Evolutionary conservation across 2,888 invertebrate species (phyloP).

Genomic region (Cremastinae sp.): DNA sequence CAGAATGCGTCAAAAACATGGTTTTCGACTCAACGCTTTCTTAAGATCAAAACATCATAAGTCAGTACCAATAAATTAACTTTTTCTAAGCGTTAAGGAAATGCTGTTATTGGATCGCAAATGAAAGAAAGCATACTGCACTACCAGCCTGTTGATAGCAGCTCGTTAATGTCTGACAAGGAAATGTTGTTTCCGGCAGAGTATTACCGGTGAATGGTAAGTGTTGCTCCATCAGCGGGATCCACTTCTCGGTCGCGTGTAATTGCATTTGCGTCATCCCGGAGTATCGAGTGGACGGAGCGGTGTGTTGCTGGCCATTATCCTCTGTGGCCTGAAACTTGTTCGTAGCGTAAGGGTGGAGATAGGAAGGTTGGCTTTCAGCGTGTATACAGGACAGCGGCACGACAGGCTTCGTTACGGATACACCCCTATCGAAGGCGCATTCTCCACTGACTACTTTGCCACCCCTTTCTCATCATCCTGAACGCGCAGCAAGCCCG

Average conservation of each 20-base stretch:
- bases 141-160: constrained; percentile 1
- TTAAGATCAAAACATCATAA: too few relatives aligned
- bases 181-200: constrained; percentile 37
- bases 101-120: too few relatives aligned
- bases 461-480: constrained; percentile 67
- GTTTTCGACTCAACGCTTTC: too few relatives aligned
- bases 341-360: constrained; percentile 37
- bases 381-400: constrained; percentile 36
- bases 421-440: constrained; percentile 34
- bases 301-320: constrained; percentile 67
- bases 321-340: constrained; percentile 65
- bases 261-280: constrained; percentile 75
- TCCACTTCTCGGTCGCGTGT: constrained; percentile 62
- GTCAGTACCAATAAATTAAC: too few relatives aligned
- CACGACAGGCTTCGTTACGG: constrained; percentile 43
- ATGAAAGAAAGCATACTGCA: too few relatives aligned
- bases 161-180: constrained; percentile 13
- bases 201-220: constrained; percentile 27
- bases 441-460: constrained; percentile 47
- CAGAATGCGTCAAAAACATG: too few relatives aligned
- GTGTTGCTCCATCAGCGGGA: constrained; percentile 42
- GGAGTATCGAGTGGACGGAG: constrained; percentile 62
- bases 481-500: constrained; percentile 48
- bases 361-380: constrained; percentile 33
- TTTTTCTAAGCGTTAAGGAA: too few relatives aligned